Conservation (phyloP, 2,797 vertebrate genomes). For the Periparus ater region DNA sequence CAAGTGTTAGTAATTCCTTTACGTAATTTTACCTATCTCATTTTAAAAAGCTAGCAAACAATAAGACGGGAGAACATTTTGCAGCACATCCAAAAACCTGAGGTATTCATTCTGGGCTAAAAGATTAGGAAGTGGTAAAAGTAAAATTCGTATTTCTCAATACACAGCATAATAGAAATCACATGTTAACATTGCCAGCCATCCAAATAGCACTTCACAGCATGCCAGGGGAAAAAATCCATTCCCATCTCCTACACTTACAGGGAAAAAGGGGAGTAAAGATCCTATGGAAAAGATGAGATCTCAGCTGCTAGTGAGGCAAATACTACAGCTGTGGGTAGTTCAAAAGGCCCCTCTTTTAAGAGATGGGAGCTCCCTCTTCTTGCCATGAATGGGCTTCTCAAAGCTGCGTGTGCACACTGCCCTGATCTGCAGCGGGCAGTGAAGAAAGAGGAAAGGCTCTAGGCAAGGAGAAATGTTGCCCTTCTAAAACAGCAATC, state of each 20-base stretch:
- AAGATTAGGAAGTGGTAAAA: background rate
- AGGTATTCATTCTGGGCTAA: background rate
- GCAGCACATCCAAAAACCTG: background rate
- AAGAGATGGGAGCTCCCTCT: background rate
- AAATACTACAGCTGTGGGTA: background rate
- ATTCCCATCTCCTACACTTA: background rate
- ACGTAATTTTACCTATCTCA: background rate
- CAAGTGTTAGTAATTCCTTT: background rate
- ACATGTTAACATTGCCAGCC: background rate
- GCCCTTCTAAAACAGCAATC: background rate
- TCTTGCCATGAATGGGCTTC: background rate
- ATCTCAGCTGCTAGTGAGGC: background rate
- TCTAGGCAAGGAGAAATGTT: background rate
- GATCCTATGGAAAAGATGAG: background rate
- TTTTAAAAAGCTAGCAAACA: background rate
- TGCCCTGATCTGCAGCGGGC: background rate
- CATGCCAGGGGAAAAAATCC: background rate
- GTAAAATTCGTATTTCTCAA: background rate
- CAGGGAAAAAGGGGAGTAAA: background rate
- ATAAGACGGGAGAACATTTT: background rate
- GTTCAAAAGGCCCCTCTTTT: background rate
- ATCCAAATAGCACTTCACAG: background rate
- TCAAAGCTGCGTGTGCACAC: background rate
- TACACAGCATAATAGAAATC: background rate
- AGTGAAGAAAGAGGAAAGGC: background rate